Evolutionary conservation across 2,888 invertebrate genomes (phyloP).

Genomic region (Schizaphis graminum): DNA sequence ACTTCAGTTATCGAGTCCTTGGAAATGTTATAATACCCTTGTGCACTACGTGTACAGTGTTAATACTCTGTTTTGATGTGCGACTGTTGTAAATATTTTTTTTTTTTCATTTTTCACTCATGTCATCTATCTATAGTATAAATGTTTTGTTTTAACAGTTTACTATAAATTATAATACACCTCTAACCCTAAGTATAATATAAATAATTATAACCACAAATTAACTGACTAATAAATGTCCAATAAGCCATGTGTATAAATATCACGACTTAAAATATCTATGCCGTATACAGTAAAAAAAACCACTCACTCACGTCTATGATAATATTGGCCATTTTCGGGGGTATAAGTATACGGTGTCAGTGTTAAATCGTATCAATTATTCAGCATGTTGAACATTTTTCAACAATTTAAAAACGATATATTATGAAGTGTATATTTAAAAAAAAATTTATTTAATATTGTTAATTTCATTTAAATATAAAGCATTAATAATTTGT

Average conservation of each 20-base stretch:
- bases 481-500: neutral
- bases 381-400: neutral
- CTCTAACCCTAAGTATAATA: neutral
- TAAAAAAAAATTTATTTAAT: neutral
- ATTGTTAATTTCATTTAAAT: neutral
- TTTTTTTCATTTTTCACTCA: neutral
- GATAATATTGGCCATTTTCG: neutral
- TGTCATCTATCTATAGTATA: neutral
- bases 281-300: neutral
- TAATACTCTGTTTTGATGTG: neutral
- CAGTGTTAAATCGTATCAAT: neutral
- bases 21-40: conserved; percentile 51
- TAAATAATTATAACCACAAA: neutral
- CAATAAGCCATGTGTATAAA: neutral
- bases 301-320: neutral
- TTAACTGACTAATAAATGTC: neutral
- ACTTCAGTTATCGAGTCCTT: conserved; percentile 61
- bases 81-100: conserved; percentile 48
- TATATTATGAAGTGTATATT: neutral
- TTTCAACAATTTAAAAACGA: neutral
- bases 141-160: neutral
- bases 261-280: neutral
- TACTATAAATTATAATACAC: neutral
- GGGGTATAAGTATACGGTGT: neutral
- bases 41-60: neutral